Evolutionary conservation across 2,888 invertebrate species (phyloP).

Genomic region (Diadromus collaris): DNA sequence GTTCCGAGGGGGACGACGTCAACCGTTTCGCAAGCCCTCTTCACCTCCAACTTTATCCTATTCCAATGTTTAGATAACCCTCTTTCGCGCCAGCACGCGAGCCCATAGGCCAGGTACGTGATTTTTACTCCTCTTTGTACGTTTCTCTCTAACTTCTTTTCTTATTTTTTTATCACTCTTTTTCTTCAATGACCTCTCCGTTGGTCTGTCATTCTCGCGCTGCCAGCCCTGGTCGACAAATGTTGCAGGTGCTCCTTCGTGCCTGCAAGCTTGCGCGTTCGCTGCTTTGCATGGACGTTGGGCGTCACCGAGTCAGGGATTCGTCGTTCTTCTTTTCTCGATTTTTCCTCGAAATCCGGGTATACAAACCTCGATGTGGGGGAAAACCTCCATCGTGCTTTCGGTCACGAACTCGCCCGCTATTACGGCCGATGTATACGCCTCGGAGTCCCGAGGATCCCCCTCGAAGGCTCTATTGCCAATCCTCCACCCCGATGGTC

Average conservation of each 20-base stretch:
- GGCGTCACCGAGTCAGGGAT: slow-evolving; percentile 40
- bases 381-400: no score
- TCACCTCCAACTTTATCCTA: slow-evolving; percentile 58
- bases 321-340: slow-evolving; percentile 38
- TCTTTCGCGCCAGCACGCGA: slow-evolving; percentile 35
- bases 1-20: slow-evolving; percentile 40
- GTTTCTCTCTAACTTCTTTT: slow-evolving; percentile 3
- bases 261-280: slow-evolving; percentile 22
- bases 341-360: slow-evolving; percentile 36
- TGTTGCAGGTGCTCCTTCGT: slow-evolving; percentile 37
- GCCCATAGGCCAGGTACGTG: slow-evolving; percentile 49
- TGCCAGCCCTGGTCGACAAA: slow-evolving; percentile 41
- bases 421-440: slow-evolving; percentile 43
- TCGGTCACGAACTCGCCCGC: slow-evolving; percentile 51
- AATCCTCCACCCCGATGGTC: slow-evolving; percentile 31
- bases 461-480: slow-evolving; percentile 38
- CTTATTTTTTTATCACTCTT: not conserved
- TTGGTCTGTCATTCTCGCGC: slow-evolving; percentile 13
- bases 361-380: slow-evolving; percentile 11
- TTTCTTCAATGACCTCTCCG: slow-evolving; percentile 10
- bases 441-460: slow-evolving; percentile 35
- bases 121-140: slow-evolving; percentile 46
- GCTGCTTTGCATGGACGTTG: slow-evolving; percentile 56
- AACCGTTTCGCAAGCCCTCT: slow-evolving; percentile 45
- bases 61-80: slow-evolving; percentile 61